These are phyloP conservation scores for Trileptium ribeirensis DNA, from an alignment of 2,888 invertebrate genomes.

Conservation along the genomic window DNA sequence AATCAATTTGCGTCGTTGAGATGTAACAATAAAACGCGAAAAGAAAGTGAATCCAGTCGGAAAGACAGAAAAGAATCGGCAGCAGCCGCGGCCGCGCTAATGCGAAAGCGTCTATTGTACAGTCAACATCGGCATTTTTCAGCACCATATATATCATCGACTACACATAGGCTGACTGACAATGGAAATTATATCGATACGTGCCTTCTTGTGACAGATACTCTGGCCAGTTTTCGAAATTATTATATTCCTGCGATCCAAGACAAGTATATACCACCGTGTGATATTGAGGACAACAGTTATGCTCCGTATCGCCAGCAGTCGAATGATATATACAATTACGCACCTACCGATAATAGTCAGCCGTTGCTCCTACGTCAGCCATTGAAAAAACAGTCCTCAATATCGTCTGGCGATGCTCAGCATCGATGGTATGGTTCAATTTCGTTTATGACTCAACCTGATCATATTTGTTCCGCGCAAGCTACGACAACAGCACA, in stretches of 20 bases:
- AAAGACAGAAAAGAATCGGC: neutral
- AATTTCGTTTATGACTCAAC: too few species aligned
- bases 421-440: neutral
- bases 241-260: too few species aligned
- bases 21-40: neutral
- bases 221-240: too few species aligned
- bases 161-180: neutral
- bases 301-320: neutral
- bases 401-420: too few species aligned
- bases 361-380: too few species aligned
- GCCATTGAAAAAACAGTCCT: too few species aligned
- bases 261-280: neutral
- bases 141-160: neutral
- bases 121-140: neutral
- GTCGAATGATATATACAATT: neutral
- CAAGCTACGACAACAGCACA: too few species aligned
- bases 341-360: neutral
- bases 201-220: neutral
- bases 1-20: neutral
- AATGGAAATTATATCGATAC: neutral
- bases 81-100: neutral
- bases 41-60: too few species aligned
- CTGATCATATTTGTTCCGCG: too few species aligned
- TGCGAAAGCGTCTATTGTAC: too few species aligned
- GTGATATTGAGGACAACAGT: neutral